Percentiles rank a stretch among this genome's conserved stretches.
phyloP scores from a whole-genome alignment of 2,113 vertebrate species.

The Microcebus tavaratra region DNA sequence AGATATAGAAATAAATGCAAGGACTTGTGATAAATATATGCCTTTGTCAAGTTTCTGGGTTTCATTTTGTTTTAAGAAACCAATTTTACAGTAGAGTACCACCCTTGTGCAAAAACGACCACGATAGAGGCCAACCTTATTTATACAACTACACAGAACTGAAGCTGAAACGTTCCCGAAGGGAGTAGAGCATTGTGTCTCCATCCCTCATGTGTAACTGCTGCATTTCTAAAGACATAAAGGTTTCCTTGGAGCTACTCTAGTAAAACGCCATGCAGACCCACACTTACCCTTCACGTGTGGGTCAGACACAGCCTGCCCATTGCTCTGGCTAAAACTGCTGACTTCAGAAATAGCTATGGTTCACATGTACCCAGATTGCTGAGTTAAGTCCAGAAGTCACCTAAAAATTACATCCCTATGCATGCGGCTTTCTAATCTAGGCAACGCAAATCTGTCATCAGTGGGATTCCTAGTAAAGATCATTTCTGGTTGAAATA shows the following conservation, averaged over 20 bases:
- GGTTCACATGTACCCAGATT: not conserved
- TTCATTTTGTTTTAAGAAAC: not conserved
- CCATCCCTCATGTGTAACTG: not conserved
- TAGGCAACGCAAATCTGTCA: not conserved
- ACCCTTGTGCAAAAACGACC: not conserved
- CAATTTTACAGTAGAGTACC: not conserved
- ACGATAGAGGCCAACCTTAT: fast-evolving
- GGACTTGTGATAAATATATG: not conserved
- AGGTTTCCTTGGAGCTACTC: not conserved
- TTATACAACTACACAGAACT: fast-evolving
- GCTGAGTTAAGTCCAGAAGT: not conserved
- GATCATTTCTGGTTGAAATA: not conserved
- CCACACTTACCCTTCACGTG: not conserved
- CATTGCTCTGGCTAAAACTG: not conserved
- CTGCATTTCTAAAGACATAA: not conserved
- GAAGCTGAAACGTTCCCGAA: not conserved
- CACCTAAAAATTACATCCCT: too few species aligned
- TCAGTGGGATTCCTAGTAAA: not conserved
- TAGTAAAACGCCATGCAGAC: fast-evolving
- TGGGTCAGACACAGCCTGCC: not conserved
- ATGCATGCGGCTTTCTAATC: too few species aligned
- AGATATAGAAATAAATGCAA: not conserved
- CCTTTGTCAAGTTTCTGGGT: not conserved
- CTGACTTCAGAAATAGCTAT: not conserved
- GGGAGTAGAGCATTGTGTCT: fast-evolving